Evolutionary conservation across 2,113 vertebrate genomes (phyloP), one percentile per base, ranked within the genome.

Genomic region (Datnioides undecimradiatus): DNA sequence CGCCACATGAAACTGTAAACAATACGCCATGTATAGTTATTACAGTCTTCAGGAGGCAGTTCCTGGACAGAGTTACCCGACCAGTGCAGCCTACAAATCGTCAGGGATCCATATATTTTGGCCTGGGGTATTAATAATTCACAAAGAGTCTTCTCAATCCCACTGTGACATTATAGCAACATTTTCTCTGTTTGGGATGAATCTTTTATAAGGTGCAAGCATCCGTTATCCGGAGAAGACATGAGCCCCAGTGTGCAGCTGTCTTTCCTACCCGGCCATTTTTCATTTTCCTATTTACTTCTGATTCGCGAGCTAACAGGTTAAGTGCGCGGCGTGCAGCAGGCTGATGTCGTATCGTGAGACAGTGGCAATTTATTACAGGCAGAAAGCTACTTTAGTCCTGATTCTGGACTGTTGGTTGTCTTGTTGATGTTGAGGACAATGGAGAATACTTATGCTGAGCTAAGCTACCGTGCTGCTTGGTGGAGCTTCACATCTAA

Each of bases 151-250:
- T n/a, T 70, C 34, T 46, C 14, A 62, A 54, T 60, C 63, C 62
- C 21, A 45, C 60, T 33, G 48, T 6, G 7, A 60, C 54, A 38
- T 65, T n/a, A 78, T 34, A 71, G 76, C 38, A 82, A 60, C 59
- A 57, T 60, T 68, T 83, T 54, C 69, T 13, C 0, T 65, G 27
- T 29, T 36, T 1, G 1, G 3, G 45, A 84, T 90, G 9, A 88
- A 90, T 89, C 55, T 82, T 90, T 90, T 46, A 91, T 81, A 16
- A 54, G 8, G 2, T 21, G 67, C 34, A 59, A 58, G 10, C 31
- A 69, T 81, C 36, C 3, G 23, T 83, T 79, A 58, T 66, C 40
- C 51, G 65, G 29, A 25, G 41, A 40, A 71, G 55, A 63, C 29
- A 34, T 6, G n/a, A 82, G 25, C 19, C 38, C 14, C 33, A 45